Conservation (phyloP, 2,797 vertebrate species). For the Galagoides demidoff region DNA sequence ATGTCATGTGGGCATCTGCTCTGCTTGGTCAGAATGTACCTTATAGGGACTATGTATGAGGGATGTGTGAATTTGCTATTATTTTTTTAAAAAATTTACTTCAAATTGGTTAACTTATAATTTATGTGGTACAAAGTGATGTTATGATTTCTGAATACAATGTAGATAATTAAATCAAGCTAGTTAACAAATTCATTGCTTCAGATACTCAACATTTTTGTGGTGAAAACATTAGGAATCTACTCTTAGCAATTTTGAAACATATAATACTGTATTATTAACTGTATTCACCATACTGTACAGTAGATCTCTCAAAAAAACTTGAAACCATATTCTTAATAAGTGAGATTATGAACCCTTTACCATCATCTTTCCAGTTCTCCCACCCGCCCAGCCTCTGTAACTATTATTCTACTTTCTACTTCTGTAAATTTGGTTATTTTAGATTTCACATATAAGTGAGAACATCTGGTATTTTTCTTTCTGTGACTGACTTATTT, state of each 20-base stretch:
- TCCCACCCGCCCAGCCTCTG: neutral
- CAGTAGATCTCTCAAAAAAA: neutral
- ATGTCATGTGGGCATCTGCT: neutral
- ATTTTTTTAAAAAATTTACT: neutral
- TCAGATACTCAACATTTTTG: neutral
- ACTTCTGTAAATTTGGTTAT: too few species aligned
- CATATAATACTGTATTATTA: neutral
- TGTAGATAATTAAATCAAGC: neutral
- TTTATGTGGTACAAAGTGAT: neutral
- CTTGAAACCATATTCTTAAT: neutral
- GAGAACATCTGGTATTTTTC: neutral
- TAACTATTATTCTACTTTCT: neutral
- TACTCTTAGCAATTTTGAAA: neutral
- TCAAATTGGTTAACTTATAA: neutral
- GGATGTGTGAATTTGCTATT: constrained; percentile 10
- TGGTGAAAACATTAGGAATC: neutral
- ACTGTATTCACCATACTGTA: neutral
- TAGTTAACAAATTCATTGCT: neutral
- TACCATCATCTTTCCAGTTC: neutral
- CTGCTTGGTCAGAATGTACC: neutral
- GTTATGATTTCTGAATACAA: neutral
- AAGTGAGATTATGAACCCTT: neutral
- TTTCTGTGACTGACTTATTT: neutral
- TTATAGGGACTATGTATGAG: neutral
- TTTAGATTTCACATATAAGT: too few species aligned